Evolutionary conservation across 1,140 invertebrate genomes (phyloP).

Genomic region (Diprion similis): DNA sequence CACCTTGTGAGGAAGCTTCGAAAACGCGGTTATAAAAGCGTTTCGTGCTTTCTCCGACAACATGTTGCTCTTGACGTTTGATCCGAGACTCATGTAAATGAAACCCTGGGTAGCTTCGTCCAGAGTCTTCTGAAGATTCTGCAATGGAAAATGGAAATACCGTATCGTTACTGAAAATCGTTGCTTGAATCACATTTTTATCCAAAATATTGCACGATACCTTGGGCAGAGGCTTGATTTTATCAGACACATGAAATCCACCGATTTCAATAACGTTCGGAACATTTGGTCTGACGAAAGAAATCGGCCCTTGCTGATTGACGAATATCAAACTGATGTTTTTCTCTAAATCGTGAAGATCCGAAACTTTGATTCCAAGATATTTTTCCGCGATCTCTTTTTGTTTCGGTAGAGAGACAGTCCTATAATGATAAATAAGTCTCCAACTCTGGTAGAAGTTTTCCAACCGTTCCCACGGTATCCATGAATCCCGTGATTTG

Average conservation of each 20-base stretch:
- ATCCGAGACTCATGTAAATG: slow-evolving; percentile 67
- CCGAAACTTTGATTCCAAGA: slow-evolving; percentile 38
- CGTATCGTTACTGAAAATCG: not conserved
- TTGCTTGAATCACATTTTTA: not conserved
- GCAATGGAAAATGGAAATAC: slow-evolving; percentile 16
- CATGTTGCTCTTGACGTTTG: slow-evolving; percentile 45
- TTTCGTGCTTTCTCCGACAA: slow-evolving; percentile 36
- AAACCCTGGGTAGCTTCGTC: slow-evolving; percentile 60
- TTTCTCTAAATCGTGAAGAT: slow-evolving; percentile 36
- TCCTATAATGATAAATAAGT: not conserved
- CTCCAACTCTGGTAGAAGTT: slow-evolving; percentile 30
- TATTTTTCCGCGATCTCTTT: slow-evolving; percentile 49
- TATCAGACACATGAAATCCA: slow-evolving; percentile 56
- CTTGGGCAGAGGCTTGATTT: slow-evolving; percentile 34
- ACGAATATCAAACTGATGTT: slow-evolving; percentile 60
- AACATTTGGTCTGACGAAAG: slow-evolving; percentile 61
- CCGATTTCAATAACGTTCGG: slow-evolving; percentile 63
- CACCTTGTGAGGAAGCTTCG: slow-evolving; percentile 38
- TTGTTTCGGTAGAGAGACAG: slow-evolving; percentile 40
- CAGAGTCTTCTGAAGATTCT: slow-evolving; percentile 57
- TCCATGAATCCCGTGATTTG: slow-evolving; percentile 13
- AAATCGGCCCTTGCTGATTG: slow-evolving; percentile 65
- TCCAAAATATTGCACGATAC: slow-evolving; percentile 27
- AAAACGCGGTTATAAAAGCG: slow-evolving; percentile 61
- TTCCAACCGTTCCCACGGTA: slow-evolving; percentile 22